Conservation (phyloP, 2,113 vertebrate genomes). For the Megaceryle torquata region DNA sequence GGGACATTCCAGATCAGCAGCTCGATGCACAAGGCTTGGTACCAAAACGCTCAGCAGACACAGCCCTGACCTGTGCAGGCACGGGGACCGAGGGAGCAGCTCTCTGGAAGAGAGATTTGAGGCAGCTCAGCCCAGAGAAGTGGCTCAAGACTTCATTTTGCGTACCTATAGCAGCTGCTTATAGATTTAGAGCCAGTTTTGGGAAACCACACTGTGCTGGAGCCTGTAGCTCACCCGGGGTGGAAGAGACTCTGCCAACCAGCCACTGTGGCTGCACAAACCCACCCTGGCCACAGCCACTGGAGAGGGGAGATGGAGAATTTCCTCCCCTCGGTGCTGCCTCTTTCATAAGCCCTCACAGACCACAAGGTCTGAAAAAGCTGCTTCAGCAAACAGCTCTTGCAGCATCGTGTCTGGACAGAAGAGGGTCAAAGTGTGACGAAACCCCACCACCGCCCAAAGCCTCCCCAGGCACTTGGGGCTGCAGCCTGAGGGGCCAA, state of each 20-base stretch:
- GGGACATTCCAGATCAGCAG: accelerated
- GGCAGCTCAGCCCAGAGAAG: not conserved
- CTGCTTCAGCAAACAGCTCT: accelerated
- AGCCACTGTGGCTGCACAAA: not conserved
- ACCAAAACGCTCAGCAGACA: accelerated
- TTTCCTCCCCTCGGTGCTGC: not conserved
- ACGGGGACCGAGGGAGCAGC: not conserved
- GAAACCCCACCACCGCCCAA: not conserved
- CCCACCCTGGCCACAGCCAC: not conserved
- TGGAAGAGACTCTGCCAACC: not conserved
- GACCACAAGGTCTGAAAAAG: not conserved
- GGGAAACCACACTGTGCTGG: not conserved
- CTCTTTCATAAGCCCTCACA: not conserved
- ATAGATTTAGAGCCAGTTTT: not conserved
- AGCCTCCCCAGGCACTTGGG: not conserved
- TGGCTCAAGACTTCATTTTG: not conserved
- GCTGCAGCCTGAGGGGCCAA: not conserved
- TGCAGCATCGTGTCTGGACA: not conserved
- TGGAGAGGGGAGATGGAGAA: not conserved
- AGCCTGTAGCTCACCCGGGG: not conserved
- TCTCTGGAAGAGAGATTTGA: not conserved
- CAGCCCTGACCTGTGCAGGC: not conserved
- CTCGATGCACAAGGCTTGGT: accelerated
- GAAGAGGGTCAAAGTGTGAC: not conserved
- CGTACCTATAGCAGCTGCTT: not conserved